Base-by-base conservation (phyloP, 2,888 invertebrate species). In the Lasioglossum malachurum region DNA sequence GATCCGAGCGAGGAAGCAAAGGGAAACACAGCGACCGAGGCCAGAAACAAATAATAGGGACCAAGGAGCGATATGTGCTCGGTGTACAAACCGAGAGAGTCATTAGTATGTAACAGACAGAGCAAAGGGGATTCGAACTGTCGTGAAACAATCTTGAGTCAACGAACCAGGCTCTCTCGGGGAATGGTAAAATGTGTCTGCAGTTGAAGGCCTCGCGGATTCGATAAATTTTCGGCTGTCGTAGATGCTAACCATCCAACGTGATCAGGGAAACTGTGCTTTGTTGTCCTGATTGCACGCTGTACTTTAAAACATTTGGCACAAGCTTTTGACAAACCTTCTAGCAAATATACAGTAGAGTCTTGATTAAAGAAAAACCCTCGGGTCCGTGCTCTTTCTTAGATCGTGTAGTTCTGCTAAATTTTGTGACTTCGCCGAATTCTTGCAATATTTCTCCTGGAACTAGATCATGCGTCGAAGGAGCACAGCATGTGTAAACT, bases 91-190 rank as follows among this genome's bases (percentile, higher is more conserved):
- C 10, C 31, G 16, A 31, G 31, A n/a, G 27, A 14, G 27, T 75
- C 75, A 57, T 75, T 57, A 8, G 60, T 44, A 41, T 60, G 60
- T 60, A 60, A 60, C 41, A 16, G 19, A 60, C 41, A 12, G 23
- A 53, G n/a, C 23, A 38, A 38, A 23, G 69, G 60, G 69, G 69
- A 69, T 38, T 35, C 69, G 23, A 69, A 69, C 69, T 69, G 69
- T 69, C 69, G 23, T 38, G 19, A 38, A 35, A 38, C 38, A 74
- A 67, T 69, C 69, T 69, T 23, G 69, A 69, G 69, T 69, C 69
- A 69, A 69, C 69, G 69, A 69, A 69, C 69, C 38, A 38, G 38
- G 19, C 38, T 23, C 38, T 23, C 23, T n/a, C 53, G 38, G 12
- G 38, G 23, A 69, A 69, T 38, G 23, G 23, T 38, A 23, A 38